These are phyloP conservation scores for Papilio protenor DNA, from an alignment of 2,888 invertebrate species.

Conservation along the genomic window DNA sequence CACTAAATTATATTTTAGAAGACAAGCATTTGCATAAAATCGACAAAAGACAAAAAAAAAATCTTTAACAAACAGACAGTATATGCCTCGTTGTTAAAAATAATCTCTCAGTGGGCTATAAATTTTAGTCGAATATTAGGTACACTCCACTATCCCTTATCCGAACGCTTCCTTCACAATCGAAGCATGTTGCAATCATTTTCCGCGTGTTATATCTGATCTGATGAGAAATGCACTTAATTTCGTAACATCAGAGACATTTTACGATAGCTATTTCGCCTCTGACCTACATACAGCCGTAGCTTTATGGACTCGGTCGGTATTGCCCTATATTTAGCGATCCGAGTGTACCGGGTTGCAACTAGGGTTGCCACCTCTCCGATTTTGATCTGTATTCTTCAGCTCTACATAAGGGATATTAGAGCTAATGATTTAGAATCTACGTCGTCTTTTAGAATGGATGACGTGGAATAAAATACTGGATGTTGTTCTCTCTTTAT, in stretches of 20 bases:
- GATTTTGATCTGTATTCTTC: background rate
- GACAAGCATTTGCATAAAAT: too few species aligned
- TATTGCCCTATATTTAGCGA: constrained; percentile 77
- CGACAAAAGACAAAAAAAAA: background rate
- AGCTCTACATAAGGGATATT: background rate
- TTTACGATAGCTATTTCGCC: constrained; percentile 68
- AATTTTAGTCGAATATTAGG: background rate
- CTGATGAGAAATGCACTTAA: constrained; percentile 53
- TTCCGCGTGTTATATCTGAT: constrained; percentile 53
- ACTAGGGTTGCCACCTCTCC: constrained; percentile 45
- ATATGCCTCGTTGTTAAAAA: background rate
- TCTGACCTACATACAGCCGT: constrained; percentile 75
- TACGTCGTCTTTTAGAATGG: background rate
- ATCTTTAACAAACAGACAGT: background rate
- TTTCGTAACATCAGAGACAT: constrained; percentile 68
- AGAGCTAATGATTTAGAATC: background rate
- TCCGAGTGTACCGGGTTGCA: constrained; percentile 65
- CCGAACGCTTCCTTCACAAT: constrained; percentile 43
- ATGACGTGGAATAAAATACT: background rate
- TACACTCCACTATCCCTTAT: background rate
- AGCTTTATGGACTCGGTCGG: constrained; percentile 59
- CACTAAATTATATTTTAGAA: background rate
- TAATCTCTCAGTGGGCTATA: background rate
- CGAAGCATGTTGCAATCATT: constrained; percentile 51
- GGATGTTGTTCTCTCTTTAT: background rate